Conservation (phyloP, 2,113 vertebrate species). For the Solea solea region DNA sequence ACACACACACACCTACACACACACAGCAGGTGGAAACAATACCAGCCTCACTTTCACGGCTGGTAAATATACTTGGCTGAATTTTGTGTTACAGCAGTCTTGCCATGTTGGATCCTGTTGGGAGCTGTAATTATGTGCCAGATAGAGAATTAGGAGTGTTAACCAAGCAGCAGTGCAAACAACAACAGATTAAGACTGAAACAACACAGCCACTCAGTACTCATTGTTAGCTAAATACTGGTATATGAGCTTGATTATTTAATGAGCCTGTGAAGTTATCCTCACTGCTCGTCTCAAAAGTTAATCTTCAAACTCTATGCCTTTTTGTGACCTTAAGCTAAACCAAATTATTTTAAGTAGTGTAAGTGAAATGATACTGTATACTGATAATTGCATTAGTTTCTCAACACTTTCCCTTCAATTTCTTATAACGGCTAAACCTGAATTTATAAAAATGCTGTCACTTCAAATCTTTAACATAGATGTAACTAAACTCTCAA, state of each 20-base stretch:
- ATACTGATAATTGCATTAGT: too few species aligned
- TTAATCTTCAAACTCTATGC: neutral
- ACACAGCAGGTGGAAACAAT: neutral
- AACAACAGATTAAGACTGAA: conserved; percentile 55
- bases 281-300: neutral
- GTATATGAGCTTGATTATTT: conserved; percentile 23
- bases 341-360: neutral
- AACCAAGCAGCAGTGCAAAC: conserved; percentile 53
- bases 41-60: neutral
- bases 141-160: conserved; percentile 53
- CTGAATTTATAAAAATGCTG: too few species aligned
- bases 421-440: too few species aligned
- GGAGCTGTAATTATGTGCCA: conserved; percentile 56
- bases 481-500: too few species aligned
- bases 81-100: conserved; percentile 26
- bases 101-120: conserved; percentile 38
- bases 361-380: too few species aligned
- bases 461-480: neutral
- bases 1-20: conserved; percentile 3
- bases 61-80: conserved; percentile 17
- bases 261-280: neutral
- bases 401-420: too few species aligned
- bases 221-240: neutral
- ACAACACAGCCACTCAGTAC: conserved; percentile 30
- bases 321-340: neutral